Conservation (phyloP, 2,888 invertebrate genomes). For the Hypena proboscidalis region DNA sequence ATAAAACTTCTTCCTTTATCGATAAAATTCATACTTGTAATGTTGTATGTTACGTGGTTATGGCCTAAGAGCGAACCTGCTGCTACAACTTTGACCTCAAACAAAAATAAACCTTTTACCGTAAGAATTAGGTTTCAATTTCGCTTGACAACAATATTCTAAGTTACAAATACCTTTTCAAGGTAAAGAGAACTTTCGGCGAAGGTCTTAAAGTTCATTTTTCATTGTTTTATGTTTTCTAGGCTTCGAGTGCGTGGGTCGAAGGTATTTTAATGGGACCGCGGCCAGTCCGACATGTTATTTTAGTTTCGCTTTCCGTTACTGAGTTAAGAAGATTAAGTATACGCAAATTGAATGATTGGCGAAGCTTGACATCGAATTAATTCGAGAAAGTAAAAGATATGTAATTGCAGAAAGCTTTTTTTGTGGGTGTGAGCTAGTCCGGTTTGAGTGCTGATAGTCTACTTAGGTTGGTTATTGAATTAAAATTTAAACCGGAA, state of each 20-base stretch:
- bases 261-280: conserved; percentile 67
- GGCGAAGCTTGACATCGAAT: conserved; percentile 14
- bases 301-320: conserved; percentile 47
- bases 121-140: conserved; percentile 46
- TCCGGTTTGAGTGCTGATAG: no score
- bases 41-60: conserved; percentile 31
- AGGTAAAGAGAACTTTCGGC: conserved; percentile 6
- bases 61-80: conserved; percentile 47
- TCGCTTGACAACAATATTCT: conserved; percentile 24
- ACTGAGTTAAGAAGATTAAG: conserved; percentile 30
- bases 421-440: no score
- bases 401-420: no score
- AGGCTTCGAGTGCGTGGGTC: conserved; percentile 52
- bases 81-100: conserved; percentile 8
- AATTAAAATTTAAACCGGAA: no score
- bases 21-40: conserved; percentile 45
- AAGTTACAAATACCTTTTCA: background rate
- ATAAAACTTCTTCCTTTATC: conserved; percentile 44
- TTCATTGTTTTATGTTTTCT: conserved; percentile 27
- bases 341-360: conserved; percentile 39
- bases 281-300: conserved; percentile 49
- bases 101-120: conserved; percentile 37
- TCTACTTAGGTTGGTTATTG: no score
- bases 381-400: conserved; percentile 9
- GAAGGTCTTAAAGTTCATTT: conserved; percentile 46